Evolutionary conservation across 2,113 vertebrate genomes (phyloP).

Genomic region (Channa maculata): DNA sequence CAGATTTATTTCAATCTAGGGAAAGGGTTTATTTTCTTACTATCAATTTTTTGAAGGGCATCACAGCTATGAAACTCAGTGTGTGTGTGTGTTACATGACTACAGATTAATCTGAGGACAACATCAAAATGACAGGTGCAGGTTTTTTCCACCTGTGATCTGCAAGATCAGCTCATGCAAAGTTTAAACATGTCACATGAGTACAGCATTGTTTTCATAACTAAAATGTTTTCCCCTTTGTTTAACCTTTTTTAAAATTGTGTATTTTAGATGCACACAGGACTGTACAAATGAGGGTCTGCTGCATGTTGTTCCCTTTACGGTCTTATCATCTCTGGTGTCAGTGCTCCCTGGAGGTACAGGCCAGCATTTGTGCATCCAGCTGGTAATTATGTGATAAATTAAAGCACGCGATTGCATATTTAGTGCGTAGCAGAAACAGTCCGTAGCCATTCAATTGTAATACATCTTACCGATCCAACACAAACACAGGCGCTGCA

Average conservation of each 20-base stretch:
- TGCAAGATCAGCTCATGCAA: background rate
- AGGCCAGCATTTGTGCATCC: no score
- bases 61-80: background rate
- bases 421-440: background rate
- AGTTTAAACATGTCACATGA: background rate
- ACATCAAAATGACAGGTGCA: background rate
- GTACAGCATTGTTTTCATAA: background rate
- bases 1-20: background rate
- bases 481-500: slow-evolving; percentile 86
- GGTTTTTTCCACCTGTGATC: background rate
- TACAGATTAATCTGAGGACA: slow-evolving; percentile 13
- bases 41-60: background rate
- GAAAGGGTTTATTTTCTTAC: no score
- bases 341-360: no score
- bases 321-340: no score
- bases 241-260: no score
- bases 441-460: background rate
- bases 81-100: slow-evolving; percentile 16
- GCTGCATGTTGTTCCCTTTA: no score
- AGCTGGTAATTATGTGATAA: no score
- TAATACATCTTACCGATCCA: slow-evolving; percentile 79
- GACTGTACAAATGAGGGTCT: no score
- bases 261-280: no score
- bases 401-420: no score
- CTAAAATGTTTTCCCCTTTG: background rate